Percentiles rank a stretch among this genome's conserved stretches.
phyloP scores from a whole-genome alignment of 2,888 invertebrate genomes.

The Pilophorus perplexus region DNA sequence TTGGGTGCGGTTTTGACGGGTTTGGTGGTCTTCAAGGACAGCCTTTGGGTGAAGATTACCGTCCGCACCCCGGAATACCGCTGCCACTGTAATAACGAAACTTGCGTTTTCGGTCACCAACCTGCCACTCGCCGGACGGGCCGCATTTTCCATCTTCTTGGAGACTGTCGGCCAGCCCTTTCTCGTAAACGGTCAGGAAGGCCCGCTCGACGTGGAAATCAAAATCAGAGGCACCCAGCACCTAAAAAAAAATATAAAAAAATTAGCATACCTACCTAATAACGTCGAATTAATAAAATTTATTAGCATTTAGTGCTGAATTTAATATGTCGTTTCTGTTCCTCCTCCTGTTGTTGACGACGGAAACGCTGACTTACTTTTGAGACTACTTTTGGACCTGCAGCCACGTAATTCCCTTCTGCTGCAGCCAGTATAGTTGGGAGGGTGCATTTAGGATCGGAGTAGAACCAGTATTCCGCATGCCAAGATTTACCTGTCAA shows the following conservation, averaged over 20 bases:
- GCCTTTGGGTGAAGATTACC: too few species aligned
- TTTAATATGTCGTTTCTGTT: too few species aligned
- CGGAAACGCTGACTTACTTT: too few species aligned
- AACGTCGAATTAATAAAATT: background rate
- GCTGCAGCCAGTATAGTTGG: slow-evolving; percentile 57
- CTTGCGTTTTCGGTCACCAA: slow-evolving; percentile 30
- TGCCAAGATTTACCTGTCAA: slow-evolving; percentile 53
- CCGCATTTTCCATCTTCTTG: slow-evolving; percentile 53
- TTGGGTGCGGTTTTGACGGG: too few species aligned
- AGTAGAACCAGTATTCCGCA: slow-evolving; percentile 58
- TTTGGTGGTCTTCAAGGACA: too few species aligned
- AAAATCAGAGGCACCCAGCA: slow-evolving; percentile 53
- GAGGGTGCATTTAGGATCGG: slow-evolving; percentile 57
- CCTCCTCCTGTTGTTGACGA: too few species aligned
- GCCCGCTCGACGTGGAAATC: slow-evolving; percentile 57
- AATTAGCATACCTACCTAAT: background rate
- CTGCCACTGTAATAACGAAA: too few species aligned
- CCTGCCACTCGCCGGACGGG: slow-evolving; percentile 47
- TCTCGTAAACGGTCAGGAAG: slow-evolving; percentile 56
- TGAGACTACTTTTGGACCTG: slow-evolving; percentile 43
- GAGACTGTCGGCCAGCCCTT: slow-evolving; percentile 53
- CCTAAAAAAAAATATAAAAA: slow-evolving; percentile 5
- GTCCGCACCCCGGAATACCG: too few species aligned
- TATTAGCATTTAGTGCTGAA: too few species aligned
- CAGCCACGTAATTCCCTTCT: slow-evolving; percentile 54